phyloP scores from a whole-genome alignment of 2,113 vertebrate genomes.

The Rhadina sibilatrix region DNA sequence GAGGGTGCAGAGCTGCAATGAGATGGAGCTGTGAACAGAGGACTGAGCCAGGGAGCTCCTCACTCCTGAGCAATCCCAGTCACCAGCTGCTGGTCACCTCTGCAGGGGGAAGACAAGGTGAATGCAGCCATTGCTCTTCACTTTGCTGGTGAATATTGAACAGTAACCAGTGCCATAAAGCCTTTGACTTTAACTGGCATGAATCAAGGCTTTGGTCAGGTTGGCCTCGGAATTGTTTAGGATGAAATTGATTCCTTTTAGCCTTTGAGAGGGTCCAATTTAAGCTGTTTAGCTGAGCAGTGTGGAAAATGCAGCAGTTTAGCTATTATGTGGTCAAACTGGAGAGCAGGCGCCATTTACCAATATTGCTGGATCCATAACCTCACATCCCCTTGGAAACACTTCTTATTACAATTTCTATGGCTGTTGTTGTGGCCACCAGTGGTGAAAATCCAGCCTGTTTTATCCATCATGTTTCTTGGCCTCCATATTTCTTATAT shows the following conservation, averaged over 20 bases:
- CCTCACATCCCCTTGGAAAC: slow-evolving; percentile 42
- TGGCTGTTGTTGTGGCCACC: slow-evolving; percentile 24
- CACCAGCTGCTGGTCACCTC: not conserved
- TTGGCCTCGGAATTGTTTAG: slow-evolving; percentile 47
- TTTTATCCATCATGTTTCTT: slow-evolving; percentile 10
- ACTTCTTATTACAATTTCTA: not conserved
- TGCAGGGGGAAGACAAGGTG: not conserved
- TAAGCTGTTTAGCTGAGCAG: slow-evolving; percentile 58
- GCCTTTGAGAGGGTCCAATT: slow-evolving; percentile 28
- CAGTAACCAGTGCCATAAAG: not conserved
- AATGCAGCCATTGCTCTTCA: not conserved
- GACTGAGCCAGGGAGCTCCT: not conserved
- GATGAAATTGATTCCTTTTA: slow-evolving; percentile 48
- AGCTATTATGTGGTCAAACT: slow-evolving; percentile 58
- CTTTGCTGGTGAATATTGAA: not conserved
- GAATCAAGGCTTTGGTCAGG: slow-evolving; percentile 35
- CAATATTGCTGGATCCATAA: not conserved
- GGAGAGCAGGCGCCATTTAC: slow-evolving; percentile 5
- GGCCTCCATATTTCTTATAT: not conserved
- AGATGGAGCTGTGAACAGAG: not conserved
- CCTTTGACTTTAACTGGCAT: slow-evolving; percentile 10
- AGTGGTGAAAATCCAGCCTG: slow-evolving; percentile 25
- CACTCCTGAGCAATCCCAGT: not conserved
- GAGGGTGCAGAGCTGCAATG: not conserved
- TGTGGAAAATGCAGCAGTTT: slow-evolving; percentile 50